Percentiles rank a stretch among this genome's conserved stretches.
Conservation (phyloP, 2,113 vertebrate genomes). For the Melanocharis versteri region DNA sequence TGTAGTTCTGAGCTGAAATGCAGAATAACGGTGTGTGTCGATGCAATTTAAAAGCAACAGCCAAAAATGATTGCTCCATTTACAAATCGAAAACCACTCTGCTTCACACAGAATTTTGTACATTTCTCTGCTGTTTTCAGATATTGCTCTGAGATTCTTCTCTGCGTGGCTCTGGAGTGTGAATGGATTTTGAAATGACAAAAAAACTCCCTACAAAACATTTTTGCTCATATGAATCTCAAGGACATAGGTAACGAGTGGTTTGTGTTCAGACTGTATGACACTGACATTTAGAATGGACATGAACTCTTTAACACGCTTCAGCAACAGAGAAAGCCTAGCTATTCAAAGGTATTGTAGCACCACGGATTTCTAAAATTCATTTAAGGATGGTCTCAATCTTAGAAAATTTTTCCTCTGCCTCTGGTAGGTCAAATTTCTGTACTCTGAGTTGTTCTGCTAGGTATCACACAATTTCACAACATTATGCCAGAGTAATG, state of each 20-base stretch:
- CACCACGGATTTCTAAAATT: background rate
- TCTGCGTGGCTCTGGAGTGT: background rate
- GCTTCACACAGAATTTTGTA: background rate
- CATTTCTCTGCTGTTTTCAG: background rate
- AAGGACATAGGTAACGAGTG: background rate
- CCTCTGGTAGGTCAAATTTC: background rate
- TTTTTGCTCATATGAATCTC: background rate
- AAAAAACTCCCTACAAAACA: background rate
- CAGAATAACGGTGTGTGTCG: background rate
- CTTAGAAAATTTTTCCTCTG: background rate
- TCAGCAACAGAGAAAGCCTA: background rate
- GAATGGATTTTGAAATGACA: background rate
- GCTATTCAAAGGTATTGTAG: background rate
- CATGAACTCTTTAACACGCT: background rate
- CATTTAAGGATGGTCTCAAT: background rate
- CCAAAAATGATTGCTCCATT: background rate
- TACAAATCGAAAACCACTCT: background rate
- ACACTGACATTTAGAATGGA: background rate
- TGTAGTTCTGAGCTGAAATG: background rate
- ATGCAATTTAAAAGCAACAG: background rate
- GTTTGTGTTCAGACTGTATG: background rate
- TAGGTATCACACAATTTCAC: background rate
- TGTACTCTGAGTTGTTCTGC: background rate
- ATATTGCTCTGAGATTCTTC: background rate
- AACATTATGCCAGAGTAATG: fast-evolving